Percentiles rank a stretch among this genome's conserved stretches.
Conservation (phyloP, 2,888 invertebrate species). For the Macrostomum cliftonense region DNA sequence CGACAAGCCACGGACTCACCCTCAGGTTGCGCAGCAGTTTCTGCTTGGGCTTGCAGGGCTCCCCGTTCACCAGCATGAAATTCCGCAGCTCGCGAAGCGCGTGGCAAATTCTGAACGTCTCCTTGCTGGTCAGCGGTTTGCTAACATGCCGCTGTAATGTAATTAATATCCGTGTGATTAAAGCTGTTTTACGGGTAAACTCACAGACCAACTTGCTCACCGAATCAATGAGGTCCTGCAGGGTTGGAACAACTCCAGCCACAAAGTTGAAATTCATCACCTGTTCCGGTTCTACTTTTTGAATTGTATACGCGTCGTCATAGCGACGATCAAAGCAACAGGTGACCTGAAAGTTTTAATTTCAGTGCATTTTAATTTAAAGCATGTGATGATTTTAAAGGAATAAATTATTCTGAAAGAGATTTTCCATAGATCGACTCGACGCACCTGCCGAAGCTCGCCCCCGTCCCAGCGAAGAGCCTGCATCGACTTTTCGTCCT, state of each 20-base stretch:
- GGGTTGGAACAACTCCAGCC: slow-evolving; percentile 33
- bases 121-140: too few relatives aligned
- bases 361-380: too few relatives aligned
- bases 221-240: slow-evolving; percentile 14
- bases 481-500: slow-evolving; percentile 16
- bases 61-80: slow-evolving; percentile 28
- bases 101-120: too few relatives aligned
- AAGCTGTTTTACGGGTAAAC: too few relatives aligned
- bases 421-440: too few relatives aligned
- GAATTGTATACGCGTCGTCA: slow-evolving; percentile 15
- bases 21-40: slow-evolving; percentile 31
- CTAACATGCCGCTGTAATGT: too few relatives aligned
- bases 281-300: slow-evolving; percentile 7
- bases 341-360: slow-evolving; percentile 2
- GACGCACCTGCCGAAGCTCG: slow-evolving; percentile 33
- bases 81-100: slow-evolving; percentile 16
- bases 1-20: slow-evolving; percentile 8
- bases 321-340: slow-evolving; percentile 11
- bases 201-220: too few relatives aligned
- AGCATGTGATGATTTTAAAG: too few relatives aligned
- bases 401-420: too few relatives aligned
- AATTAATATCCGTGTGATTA: too few relatives aligned
- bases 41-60: slow-evolving; percentile 28
- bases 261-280: slow-evolving; percentile 12
- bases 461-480: slow-evolving; percentile 33